Evolutionary conservation across 2,888 invertebrate genomes (phyloP).

Genomic region (Poecilus cupreus): DNA sequence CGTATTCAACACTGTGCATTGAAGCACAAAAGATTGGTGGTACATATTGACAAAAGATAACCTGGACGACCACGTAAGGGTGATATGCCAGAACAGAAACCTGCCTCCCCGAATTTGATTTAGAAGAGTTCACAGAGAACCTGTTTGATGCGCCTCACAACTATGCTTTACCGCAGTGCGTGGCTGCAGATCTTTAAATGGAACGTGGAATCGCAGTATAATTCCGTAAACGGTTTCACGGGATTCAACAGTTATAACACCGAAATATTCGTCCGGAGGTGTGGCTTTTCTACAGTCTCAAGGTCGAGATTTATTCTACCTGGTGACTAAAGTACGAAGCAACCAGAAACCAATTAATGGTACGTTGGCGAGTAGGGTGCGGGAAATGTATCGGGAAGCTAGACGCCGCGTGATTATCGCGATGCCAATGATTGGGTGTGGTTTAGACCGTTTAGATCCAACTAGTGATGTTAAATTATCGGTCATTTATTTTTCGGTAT

Average conservation of each 20-base stretch:
- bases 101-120: not conserved
- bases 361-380: not conserved
- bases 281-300: too few relatives aligned
- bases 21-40: not conserved
- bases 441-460: conserved; percentile 77
- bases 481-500: too few relatives aligned
- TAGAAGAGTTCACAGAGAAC: not conserved
- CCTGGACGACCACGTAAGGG: not conserved
- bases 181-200: conserved; percentile 39
- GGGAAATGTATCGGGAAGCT: conserved; percentile 68
- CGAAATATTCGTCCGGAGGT: conserved; percentile 3
- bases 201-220: too few relatives aligned
- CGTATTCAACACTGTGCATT: not conserved
- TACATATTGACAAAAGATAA: not conserved
- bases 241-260: not conserved
- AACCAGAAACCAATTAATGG: not conserved
- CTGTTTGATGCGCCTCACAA: too few relatives aligned
- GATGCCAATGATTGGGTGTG: conserved; percentile 77
- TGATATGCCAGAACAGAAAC: not conserved
- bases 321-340: too few relatives aligned
- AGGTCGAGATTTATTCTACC: too few relatives aligned
- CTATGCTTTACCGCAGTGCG: conserved; percentile 46
- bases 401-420: conserved; percentile 70
- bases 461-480: too few relatives aligned
- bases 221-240: conserved; percentile 5